Evolutionary conservation across 2,888 invertebrate species (phyloP), one percentile per base, ranked within the genome.

Genomic region (Caenorhabditis doughertyi): DNA sequence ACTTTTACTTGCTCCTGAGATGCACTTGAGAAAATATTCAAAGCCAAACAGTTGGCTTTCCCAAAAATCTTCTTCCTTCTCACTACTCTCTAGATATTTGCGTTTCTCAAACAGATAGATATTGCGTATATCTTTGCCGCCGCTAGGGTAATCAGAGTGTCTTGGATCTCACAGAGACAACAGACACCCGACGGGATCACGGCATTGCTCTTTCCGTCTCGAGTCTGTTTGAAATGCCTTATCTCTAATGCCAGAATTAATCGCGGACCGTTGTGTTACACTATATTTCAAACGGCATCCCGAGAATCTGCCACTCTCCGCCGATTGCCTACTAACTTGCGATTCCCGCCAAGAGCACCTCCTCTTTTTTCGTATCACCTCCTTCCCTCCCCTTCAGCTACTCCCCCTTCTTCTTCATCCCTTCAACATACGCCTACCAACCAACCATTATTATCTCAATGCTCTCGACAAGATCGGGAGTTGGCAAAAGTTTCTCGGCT

Each of bases 31-130:
- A 67, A 72, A 79, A 79, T 79, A 64, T 79, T 64, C 65, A 35
- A 60, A 60, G 60, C 44, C 79, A 79, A 79, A 79, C 79, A 79
- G 72, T 79, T 79, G 79, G 79, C 79, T 72, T 79, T 67, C 65
- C 42, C 56, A 32, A 47, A 79, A 64, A 18, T 42, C 27, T 35
- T 53, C 49, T 51, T 62, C 53, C 60, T 51, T 35, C 62, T 53
- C 47, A n/a, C 56, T 68, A 68, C 60, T 62, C 68, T 32, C 18
- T 64, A 58, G 79, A 79, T 79, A 72, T 79, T 79, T 72, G 79
- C 72, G 51, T 67, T 65, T 72, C 72, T 79, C 79, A 79, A 72
- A 79, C 60, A 79, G 72, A 79, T 71, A 79, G 72, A 79, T 79
- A 79, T 79, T 71, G 79, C 71, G 71, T 79, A 64, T 79, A 71